Conservation (phyloP, 1,140 invertebrate species). For the Physella acuta region DNA sequence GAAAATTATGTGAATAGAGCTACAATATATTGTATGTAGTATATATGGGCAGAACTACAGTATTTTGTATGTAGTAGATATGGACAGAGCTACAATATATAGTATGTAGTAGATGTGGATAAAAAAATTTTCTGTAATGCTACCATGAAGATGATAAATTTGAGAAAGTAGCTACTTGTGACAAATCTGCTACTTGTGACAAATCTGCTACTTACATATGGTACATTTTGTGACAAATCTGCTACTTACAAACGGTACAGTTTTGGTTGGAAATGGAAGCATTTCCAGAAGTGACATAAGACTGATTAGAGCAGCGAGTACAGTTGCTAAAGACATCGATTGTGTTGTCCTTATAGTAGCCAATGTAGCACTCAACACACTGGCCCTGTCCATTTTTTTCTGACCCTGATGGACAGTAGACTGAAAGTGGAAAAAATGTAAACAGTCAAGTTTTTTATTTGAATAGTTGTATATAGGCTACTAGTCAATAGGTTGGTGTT, state of each 20-base stretch:
- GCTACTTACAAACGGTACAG: constrained; percentile 25
- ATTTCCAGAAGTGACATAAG: constrained; percentile 15
- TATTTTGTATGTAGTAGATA: no score
- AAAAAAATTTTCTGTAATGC: no score
- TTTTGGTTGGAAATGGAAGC: constrained; percentile 1
- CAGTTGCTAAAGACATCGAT: constrained; percentile 31
- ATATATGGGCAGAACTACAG: no score
- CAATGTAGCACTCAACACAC: constrained; percentile 29
- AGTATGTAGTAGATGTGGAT: no score
- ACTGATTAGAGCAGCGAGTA: constrained; percentile 17
- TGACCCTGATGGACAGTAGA: constrained; percentile 34
- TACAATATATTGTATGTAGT: no score
- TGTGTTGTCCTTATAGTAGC: constrained; percentile 41
- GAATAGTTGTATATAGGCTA: no score
- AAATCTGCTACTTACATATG: background rate
- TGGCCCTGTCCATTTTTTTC: constrained; percentile 29
- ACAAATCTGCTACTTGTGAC: no score
- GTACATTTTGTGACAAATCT: background rate
- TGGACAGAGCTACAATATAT: no score
- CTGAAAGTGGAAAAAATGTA: constrained; percentile 19
- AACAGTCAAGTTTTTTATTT: background rate
- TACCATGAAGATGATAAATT: no score
- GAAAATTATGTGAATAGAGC: no score
- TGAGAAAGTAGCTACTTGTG: no score
- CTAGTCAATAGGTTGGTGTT: no score